Conservation (phyloP, 2,888 invertebrate genomes). For the Monopis laevigella region DNA sequence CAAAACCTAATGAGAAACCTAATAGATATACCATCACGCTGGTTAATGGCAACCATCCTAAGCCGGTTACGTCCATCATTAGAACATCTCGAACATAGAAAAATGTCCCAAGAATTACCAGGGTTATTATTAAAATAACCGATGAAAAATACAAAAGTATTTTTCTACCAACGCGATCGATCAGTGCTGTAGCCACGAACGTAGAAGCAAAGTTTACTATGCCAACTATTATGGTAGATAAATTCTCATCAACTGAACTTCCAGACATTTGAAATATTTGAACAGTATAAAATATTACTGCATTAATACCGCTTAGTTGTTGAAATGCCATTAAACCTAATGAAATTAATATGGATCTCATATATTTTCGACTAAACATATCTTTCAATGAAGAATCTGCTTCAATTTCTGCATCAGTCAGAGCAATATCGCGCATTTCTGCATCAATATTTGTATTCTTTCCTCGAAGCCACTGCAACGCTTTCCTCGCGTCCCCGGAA, state of each 20-base stretch:
- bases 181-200: slow-evolving; percentile 84
- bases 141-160: slow-evolving; percentile 86
- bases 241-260: slow-evolving; percentile 78
- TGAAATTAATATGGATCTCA: slow-evolving; percentile 83
- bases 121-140: slow-evolving; percentile 78
- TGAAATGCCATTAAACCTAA: slow-evolving; percentile 95
- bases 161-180: slow-evolving; percentile 90
- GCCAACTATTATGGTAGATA: slow-evolving; percentile 88
- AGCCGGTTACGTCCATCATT: slow-evolving; percentile 57
- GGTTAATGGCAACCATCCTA: slow-evolving; percentile 83
- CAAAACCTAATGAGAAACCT: slow-evolving; percentile 87
- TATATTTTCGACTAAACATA: slow-evolving; percentile 74
- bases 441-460: slow-evolving; percentile 79
- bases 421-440: slow-evolving; percentile 79
- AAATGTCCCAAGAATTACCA: slow-evolving; percentile 78
- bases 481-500: slow-evolving; percentile 77
- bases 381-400: slow-evolving; percentile 70
- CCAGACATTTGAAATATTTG: slow-evolving; percentile 88
- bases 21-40: slow-evolving; percentile 85
- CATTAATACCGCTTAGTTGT: slow-evolving; percentile 94
- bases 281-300: slow-evolving; percentile 94
- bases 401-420: slow-evolving; percentile 74
- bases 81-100: slow-evolving; percentile 71
- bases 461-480: slow-evolving; percentile 87
- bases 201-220: slow-evolving; percentile 91